Percentiles rank a stretch among this genome's conserved stretches.
Evolutionary conservation across 2,113 vertebrate species (phyloP).

Genomic region (Mus musculus): DNA sequence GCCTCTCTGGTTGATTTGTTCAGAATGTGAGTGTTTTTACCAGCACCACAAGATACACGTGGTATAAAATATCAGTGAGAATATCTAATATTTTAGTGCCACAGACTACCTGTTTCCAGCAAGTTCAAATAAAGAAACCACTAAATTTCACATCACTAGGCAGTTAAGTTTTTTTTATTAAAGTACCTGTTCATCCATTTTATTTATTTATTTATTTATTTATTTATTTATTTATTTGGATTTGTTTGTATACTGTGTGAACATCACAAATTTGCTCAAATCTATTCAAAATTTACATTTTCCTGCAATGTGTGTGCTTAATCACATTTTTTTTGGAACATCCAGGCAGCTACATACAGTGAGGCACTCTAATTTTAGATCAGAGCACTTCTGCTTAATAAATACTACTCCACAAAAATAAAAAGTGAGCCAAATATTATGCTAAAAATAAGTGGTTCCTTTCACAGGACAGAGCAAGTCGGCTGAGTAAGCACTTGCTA

Average conservation of each 20-base stretch:
- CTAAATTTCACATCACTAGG: background rate
- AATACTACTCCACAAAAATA: conserved; percentile 71
- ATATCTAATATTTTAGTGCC: background rate
- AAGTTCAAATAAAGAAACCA: background rate
- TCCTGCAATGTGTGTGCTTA: conserved; percentile 51
- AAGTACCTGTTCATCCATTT: background rate
- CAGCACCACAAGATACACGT: background rate
- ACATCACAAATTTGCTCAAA: background rate
- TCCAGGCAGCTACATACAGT: conserved; percentile 50
- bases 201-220: background rate
- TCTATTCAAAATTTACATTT: conserved; percentile 7
- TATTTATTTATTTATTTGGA: background rate
- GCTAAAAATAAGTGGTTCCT: conserved; percentile 77
- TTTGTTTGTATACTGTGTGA: conserved; percentile 46
- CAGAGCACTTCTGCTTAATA: conserved; percentile 71
- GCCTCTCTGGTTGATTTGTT: background rate
- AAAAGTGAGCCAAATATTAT: conserved; percentile 62
- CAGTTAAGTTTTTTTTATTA: conserved; percentile 26
- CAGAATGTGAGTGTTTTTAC: background rate
- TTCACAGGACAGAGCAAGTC: conserved; percentile 68
- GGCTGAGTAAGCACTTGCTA: conserved; percentile 62
- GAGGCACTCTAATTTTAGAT: conserved; percentile 76
- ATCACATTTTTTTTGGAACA: conserved; percentile 57
- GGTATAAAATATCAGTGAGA: background rate
- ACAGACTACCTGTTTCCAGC: background rate